Conservation (phyloP, 2,113 vertebrate species). For the Pithys albifrons region DNA sequence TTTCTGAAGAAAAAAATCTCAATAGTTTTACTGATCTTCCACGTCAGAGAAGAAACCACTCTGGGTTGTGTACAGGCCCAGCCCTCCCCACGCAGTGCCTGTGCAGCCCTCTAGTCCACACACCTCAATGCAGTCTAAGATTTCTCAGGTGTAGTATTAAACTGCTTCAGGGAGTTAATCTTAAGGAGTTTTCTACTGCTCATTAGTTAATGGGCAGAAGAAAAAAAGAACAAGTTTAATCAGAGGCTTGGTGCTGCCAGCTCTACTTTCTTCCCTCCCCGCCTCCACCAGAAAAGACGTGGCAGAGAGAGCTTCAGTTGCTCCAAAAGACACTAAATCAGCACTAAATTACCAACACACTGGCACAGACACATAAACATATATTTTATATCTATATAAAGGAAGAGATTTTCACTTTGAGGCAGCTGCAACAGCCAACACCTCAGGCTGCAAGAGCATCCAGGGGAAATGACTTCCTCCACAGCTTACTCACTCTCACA, state of each 20-base stretch:
- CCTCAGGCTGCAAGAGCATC: neutral
- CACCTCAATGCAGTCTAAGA: accelerated
- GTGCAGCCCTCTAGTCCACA: neutral
- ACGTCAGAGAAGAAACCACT: neutral
- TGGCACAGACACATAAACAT: neutral
- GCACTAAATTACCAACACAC: neutral
- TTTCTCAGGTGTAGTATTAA: neutral
- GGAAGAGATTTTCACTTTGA: neutral
- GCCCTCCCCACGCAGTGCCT: neutral
- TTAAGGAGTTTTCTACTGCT: neutral
- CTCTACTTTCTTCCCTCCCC: neutral
- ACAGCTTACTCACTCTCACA: neutral
- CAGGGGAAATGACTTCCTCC: conserved; percentile 1
- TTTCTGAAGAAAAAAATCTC: neutral
- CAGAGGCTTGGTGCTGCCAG: neutral
- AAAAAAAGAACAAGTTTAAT: neutral
- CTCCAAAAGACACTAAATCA: neutral
- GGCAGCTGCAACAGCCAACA: neutral
- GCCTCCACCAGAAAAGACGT: conserved; percentile 54
- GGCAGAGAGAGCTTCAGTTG: conserved; percentile 54
- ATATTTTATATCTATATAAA: neutral
- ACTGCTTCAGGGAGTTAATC: neutral
- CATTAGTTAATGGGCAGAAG: neutral
- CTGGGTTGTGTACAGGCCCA: neutral
- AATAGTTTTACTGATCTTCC: neutral